phyloP scores from a whole-genome alignment of 2,113 vertebrate species.

The Narcine bancroftii region DNA sequence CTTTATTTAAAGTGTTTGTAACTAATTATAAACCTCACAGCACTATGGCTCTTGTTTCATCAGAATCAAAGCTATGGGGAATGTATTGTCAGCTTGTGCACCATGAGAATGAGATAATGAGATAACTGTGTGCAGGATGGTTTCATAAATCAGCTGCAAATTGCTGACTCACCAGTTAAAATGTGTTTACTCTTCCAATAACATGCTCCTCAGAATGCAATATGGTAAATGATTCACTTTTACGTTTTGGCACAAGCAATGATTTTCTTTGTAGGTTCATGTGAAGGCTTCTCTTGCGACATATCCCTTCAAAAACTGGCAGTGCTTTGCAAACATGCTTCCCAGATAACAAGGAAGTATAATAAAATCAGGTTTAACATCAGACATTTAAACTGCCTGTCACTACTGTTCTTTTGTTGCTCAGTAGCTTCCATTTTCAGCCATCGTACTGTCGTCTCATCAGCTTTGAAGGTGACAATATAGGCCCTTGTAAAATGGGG shows the following conservation, averaged over 20 bases:
- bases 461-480: constrained; percentile 12
- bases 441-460: constrained; percentile 6
- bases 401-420: neutral
- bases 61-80: constrained; percentile 29
- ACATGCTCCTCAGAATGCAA: constrained; percentile 26
- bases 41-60: constrained; percentile 35
- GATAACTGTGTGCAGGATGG: constrained; percentile 25
- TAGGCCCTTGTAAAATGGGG: no score
- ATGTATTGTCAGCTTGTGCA: constrained; percentile 23
- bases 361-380: constrained; percentile 16
- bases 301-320: neutral
- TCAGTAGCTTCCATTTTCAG: neutral
- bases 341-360: constrained; percentile 11
- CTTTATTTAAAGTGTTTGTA: constrained; percentile 38
- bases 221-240: constrained; percentile 31
- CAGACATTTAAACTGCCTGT: constrained; percentile 29
- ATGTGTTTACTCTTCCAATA: constrained; percentile 33
- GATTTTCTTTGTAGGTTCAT: constrained; percentile 5
- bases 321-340: constrained; percentile 14
- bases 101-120: constrained; percentile 36
- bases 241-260: constrained; percentile 23
- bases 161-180: constrained; percentile 35
- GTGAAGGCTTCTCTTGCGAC: constrained; percentile 14
- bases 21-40: constrained; percentile 37
- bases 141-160: constrained; percentile 36